A percentile compares a stretch with the other conserved stretches of the same genome.
Evolutionary conservation across 2,797 vertebrate genomes (phyloP).

Genomic region (Momotus momota): DNA sequence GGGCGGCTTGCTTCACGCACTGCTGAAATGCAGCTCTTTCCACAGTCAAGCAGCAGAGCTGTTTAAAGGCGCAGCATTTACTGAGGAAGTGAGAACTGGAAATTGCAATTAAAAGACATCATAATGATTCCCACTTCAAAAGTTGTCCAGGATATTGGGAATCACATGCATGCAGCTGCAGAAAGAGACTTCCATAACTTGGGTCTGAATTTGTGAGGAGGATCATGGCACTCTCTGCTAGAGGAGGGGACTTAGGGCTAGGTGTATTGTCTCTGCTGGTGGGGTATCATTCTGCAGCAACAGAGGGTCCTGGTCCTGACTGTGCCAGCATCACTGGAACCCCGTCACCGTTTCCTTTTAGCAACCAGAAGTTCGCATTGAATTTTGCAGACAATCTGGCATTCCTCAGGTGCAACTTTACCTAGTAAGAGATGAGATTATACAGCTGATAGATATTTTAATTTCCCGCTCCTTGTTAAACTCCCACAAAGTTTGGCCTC

Average conservation of each 20-base stretch:
- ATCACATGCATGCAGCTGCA: not conserved
- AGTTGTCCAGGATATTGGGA: not conserved
- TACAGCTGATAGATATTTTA: not conserved
- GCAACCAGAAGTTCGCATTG: not conserved
- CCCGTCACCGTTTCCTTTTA: not conserved
- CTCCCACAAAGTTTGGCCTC: not conserved
- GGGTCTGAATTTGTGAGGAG: not conserved
- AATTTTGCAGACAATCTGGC: not conserved
- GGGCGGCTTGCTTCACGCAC: not conserved
- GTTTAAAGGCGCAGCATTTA: constrained; percentile 17
- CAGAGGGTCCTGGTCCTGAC: not conserved
- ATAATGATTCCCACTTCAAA: not conserved
- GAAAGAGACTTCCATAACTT: not conserved
- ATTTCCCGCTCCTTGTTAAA: not conserved
- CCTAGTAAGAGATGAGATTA: not conserved
- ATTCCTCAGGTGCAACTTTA: not conserved
- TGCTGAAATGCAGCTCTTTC: constrained; percentile 26
- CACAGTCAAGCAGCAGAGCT: not conserved
- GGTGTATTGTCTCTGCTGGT: not conserved
- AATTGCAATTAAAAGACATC: not conserved
- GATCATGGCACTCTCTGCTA: not conserved
- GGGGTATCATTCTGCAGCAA: not conserved
- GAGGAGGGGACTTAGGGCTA: not conserved
- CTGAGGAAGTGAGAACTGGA: not conserved
- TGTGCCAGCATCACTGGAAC: not conserved